A percentile compares a stretch with the other conserved stretches of the same genome.
Conservation (phyloP, 2,888 invertebrate species). For the Lochmaea capreae region DNA sequence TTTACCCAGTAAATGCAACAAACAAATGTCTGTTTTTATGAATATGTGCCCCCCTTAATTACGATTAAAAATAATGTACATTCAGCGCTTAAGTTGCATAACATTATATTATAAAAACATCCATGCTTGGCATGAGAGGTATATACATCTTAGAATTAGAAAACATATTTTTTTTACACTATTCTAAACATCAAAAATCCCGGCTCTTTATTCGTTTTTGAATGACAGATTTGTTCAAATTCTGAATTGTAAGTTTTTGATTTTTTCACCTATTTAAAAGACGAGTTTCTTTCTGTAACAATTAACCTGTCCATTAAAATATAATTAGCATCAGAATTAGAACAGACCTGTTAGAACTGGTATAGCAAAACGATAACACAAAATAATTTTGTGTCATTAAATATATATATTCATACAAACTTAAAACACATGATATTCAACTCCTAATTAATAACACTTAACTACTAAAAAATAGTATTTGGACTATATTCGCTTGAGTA, state of each 20-base stretch:
- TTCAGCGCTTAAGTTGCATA: background rate
- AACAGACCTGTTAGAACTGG: background rate
- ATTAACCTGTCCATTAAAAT: background rate
- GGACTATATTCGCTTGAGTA: too few relatives aligned
- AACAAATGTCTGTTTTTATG: too few relatives aligned
- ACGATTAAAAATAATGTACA: background rate
- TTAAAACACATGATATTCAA: background rate
- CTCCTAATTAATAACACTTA: background rate
- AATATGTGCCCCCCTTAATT: background rate
- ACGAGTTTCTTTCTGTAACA: too few relatives aligned
- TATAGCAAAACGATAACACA: background rate
- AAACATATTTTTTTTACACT: background rate
- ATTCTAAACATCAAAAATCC: slow-evolving; percentile 9
- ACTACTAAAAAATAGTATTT: background rate
- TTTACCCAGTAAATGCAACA: too few relatives aligned
- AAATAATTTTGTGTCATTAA: background rate
- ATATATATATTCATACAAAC: background rate
- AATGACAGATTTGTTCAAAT: slow-evolving; percentile 3
- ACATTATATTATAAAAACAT: background rate
- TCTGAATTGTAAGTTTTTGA: too few relatives aligned
- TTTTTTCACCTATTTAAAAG: too few relatives aligned
- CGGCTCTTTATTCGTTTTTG: background rate
- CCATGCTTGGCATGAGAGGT: slow-evolving; percentile 9
- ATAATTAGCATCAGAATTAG: background rate
- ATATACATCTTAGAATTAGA: slow-evolving; percentile 7